phyloP scores from a whole-genome alignment of 2,113 vertebrate species.

The Chaenogobius annularis region DNA sequence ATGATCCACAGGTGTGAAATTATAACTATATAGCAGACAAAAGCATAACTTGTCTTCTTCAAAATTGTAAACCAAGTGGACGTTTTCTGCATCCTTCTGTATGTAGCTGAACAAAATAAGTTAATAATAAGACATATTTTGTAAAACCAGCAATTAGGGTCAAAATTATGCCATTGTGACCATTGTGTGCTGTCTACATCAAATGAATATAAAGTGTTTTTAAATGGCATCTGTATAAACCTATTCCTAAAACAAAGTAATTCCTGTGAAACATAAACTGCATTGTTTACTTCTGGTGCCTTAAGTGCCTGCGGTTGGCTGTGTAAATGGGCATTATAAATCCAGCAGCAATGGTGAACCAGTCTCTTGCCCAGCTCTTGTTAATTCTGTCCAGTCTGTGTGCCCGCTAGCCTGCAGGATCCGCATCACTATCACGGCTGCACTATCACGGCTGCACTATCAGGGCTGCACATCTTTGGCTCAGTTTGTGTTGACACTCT shows the following conservation, averaged over 20 bases:
- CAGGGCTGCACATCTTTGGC: constrained; percentile 90
- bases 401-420: constrained; percentile 52
- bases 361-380: constrained; percentile 69
- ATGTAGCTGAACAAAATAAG: no score
- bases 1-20: no score
- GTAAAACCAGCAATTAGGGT: no score
- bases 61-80: no score
- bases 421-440: constrained; percentile 84
- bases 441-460: constrained; percentile 82
- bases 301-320: constrained; percentile 11
- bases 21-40: no score
- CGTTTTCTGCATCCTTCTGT: no score
- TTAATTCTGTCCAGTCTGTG: constrained; percentile 74
- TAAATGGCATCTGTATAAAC: no score
- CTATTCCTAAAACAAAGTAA: background rate
- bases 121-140: no score
- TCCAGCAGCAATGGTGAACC: constrained; percentile 26
- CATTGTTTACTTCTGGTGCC: constrained; percentile 21
- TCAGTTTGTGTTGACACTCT: constrained; percentile 87
- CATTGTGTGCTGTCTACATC: no score
- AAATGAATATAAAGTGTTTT: no score
- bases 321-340: constrained; percentile 21
- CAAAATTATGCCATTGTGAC: no score
- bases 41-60: no score
- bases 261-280: background rate